Base-by-base conservation (phyloP, 64 coral and sea anemone species). In the Acropora yongei region DNA sequence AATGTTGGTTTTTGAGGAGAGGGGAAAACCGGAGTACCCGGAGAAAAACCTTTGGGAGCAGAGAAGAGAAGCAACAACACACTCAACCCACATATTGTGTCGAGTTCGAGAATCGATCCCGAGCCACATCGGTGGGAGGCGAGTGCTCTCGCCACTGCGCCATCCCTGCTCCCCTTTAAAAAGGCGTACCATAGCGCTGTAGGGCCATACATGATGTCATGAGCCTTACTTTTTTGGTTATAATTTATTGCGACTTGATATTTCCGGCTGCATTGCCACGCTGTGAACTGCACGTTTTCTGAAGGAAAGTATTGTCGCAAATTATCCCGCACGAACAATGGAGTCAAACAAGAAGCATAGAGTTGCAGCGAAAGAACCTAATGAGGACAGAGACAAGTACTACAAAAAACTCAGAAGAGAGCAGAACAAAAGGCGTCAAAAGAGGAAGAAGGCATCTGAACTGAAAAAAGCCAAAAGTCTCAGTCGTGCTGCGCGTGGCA, bases 381-480 rank as follows among this genome's bases (percentile, higher is more conserved):
- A 14, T 41, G 60, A 63, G 58, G 58, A 63, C 10, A 63, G 58
- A 63, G 58, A 67, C 11, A 67, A 67, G 11, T 67, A 67, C 63
- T 84, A 67, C 58, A 86, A 86, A 57, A 86, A 86, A 19, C 4
- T 86, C 1, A 86, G 82, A 72, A 86, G 48, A 72, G 42, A 86
- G 82, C 82, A 86, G 68, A 86, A 71, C 18, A 86, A 69, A 42
- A 86, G 42, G 82, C 14, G 82, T 6, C 67, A 68, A 20, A 72
- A 50, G 19, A 74, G 66, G 12, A 72, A 10, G 3, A 86, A 72
- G 17, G 30, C 4, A 72, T 39, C n/a, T 39, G 20, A 41, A 19
- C 5, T 47, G 4, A 45, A 51, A 72, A 12, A 71, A 86, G 41
- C 10, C 60, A 8, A 67, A 39, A 8, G 58, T 63, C 58, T 63